Percentiles rank a stretch among this genome's conserved stretches.
Evolutionary conservation across 2,113 vertebrate species (phyloP).

Genomic region (Phocoena phocoena): DNA sequence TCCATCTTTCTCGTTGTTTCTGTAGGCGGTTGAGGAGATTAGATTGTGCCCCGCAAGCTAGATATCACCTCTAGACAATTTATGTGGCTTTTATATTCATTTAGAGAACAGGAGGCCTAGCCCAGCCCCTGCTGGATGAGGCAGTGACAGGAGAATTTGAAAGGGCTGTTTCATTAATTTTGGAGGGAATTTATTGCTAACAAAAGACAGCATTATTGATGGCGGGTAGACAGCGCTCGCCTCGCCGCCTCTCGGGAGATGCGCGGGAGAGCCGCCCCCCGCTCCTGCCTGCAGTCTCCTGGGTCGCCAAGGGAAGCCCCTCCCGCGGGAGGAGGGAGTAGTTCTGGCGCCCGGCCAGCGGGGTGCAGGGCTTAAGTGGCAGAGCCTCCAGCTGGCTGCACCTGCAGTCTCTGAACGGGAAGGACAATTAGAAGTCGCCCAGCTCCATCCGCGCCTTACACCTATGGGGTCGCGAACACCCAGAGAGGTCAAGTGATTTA

Average conservation of each 20-base stretch:
- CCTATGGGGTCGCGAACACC: not conserved
- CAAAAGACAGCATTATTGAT: slow-evolving; percentile 70
- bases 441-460: not conserved
- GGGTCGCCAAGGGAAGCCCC: slow-evolving; percentile 56
- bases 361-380: not conserved
- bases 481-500: not conserved
- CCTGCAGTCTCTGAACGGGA: not conserved
- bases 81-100: slow-evolving; percentile 70
- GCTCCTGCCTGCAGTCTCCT: not conserved
- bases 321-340: not conserved
- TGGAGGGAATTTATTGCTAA: slow-evolving; percentile 74
- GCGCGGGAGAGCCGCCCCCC: slow-evolving; percentile 22
- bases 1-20: slow-evolving; percentile 5
- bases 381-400: not conserved
- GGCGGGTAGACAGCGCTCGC: not conserved
- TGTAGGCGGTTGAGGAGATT: slow-evolving; percentile 34
- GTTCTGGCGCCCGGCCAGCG: not conserved
- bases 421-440: slow-evolving; percentile 67
- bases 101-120: slow-evolving; percentile 54
- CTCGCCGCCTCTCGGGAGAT: not conserved
- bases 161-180: slow-evolving; percentile 74
- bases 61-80: slow-evolving; percentile 39
- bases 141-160: slow-evolving; percentile 67
- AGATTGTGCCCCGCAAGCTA: slow-evolving; percentile 25
- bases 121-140: slow-evolving; percentile 38